Conservation (phyloP, 1,140 invertebrate genomes). For the Sitobion miscanthi region DNA sequence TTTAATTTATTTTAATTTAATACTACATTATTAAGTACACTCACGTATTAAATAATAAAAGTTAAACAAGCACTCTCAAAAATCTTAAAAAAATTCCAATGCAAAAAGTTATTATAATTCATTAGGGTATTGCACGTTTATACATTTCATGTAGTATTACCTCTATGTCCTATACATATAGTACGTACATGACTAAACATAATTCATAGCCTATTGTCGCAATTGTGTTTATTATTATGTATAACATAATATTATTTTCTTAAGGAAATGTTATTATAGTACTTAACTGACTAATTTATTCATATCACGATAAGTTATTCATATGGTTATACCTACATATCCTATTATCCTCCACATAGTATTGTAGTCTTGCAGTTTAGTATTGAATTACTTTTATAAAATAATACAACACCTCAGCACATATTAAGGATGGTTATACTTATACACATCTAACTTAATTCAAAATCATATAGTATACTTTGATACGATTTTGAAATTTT, state of each 20-base stretch:
- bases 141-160: neutral
- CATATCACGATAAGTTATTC: neutral
- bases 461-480: neutral
- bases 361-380: neutral
- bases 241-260: neutral
- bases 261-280: slow-evolving; percentile 6
- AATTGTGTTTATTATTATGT: neutral
- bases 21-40: neutral
- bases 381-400: neutral
- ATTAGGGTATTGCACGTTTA: neutral
- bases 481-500: neutral
- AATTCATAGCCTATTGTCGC: neutral
- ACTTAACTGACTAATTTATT: neutral
- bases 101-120: neutral
- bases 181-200: neutral
- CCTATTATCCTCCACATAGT: neutral
- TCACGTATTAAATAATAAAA: neutral
- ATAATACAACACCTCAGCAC: neutral
- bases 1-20: neutral
- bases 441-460: neutral
- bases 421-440: neutral
- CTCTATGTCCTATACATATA: neutral
- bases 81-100: neutral
- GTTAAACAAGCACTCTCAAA: neutral
- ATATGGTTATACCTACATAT: neutral